Conservation (phyloP, 2,888 invertebrate species). For the Athalia rosae region DNA sequence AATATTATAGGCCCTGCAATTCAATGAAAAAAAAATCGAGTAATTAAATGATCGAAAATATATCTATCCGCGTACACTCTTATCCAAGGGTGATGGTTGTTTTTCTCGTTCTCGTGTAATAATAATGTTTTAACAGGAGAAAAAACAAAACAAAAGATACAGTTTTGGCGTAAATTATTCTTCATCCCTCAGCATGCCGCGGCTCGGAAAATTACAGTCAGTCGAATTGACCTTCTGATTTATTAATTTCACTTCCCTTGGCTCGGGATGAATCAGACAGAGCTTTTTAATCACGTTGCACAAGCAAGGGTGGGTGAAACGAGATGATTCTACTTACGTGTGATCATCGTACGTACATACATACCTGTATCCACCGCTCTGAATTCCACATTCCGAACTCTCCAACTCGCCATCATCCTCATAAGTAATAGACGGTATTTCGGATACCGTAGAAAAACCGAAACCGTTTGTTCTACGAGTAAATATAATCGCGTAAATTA, state of each 20-base stretch:
- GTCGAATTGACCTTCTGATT: conserved; percentile 33
- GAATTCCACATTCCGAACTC: conserved; percentile 20
- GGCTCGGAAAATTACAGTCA: conserved; percentile 25
- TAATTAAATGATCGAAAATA: no score
- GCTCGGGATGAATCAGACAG: conserved; percentile 33
- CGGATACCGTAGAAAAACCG: neutral
- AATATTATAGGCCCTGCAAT: no score
- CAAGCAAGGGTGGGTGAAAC: conserved; percentile 28
- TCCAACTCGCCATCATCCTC: neutral
- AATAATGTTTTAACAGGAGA: no score
- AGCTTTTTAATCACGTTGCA: conserved; percentile 39
- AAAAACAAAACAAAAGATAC: neutral
- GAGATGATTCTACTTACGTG: conserved; percentile 4
- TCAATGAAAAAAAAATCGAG: no score
- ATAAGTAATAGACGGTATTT: neutral
- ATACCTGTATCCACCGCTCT: conserved; percentile 1
- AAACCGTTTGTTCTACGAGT: conserved; percentile 17
- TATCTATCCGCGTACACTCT: no score
- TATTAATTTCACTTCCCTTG: conserved; percentile 42
- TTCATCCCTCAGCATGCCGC: neutral
- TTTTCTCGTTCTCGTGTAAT: no score
- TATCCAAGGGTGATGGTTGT: no score
- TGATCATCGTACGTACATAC: no score
- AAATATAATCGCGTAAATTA: neutral
- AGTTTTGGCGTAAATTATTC: neutral